These are phyloP conservation scores for Mesocentrotus franciscanus DNA, from an alignment of 53 echinoderm and acorn worm species.

Conservation along the genomic window DNA sequence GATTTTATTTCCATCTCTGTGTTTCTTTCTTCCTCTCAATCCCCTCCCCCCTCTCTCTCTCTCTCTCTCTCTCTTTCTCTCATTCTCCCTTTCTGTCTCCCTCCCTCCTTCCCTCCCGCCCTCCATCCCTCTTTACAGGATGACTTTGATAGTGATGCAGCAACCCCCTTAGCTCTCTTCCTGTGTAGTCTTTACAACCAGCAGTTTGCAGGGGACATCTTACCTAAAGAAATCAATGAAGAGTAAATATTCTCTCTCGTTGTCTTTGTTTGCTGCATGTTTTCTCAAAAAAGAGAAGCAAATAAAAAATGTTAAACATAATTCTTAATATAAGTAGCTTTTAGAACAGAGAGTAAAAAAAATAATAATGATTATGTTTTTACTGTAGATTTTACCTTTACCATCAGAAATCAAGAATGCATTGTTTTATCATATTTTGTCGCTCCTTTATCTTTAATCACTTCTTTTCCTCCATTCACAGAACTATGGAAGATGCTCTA, in stretches of 20 bases:
- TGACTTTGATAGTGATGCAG: conserved; percentile 96
- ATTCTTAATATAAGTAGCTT: too few relatives aligned
- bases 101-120: background rate
- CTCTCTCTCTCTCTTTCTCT: too few relatives aligned
- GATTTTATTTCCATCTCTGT: too few relatives aligned
- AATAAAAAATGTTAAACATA: background rate
- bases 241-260: conserved; percentile 76
- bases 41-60: too few relatives aligned
- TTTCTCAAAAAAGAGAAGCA: background rate
- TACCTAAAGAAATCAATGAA: conserved; percentile 88
- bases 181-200: conserved; percentile 85
- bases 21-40: too few relatives aligned
- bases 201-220: conserved; percentile 80
- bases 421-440: background rate
- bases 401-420: background rate
- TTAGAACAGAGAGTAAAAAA: too few relatives aligned
- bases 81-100: too few relatives aligned
- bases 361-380: background rate
- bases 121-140: conserved; percentile 62
- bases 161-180: conserved; percentile 90
- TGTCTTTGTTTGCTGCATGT: background rate
- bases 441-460: background rate
- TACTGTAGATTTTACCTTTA: background rate
- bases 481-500: conserved; percentile 94
- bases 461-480: conserved; percentile 23